Evolutionary conservation across 2,888 invertebrate genomes (phyloP).

Genomic region (Taenaris catops): DNA sequence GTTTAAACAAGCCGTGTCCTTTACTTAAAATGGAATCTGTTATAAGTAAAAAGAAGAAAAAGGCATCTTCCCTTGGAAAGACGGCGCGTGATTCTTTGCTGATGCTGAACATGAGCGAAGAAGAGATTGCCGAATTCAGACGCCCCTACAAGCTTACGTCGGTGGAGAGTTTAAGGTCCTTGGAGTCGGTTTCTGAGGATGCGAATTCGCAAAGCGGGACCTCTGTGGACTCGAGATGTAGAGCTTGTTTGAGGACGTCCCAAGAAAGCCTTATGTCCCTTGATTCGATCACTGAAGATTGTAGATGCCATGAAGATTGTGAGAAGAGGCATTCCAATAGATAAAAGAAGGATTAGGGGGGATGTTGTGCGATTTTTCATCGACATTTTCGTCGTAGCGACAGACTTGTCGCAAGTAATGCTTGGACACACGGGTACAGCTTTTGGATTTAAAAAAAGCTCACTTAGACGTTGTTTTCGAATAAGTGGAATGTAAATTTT

Average conservation of each 20-base stretch:
- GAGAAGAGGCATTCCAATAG: conserved; percentile 53
- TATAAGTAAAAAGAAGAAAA: conserved; percentile 57
- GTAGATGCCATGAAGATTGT: conserved; percentile 48
- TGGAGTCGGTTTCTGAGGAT: conserved; percentile 71
- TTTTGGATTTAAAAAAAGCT: conserved; percentile 6
- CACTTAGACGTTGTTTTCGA: neutral
- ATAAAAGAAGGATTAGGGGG: conserved; percentile 24
- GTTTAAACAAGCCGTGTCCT: conserved; percentile 58
- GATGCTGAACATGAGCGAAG: conserved; percentile 69
- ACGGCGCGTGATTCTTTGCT: conserved; percentile 67
- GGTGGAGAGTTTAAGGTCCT: conserved; percentile 58
- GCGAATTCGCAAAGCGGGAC: conserved; percentile 65
- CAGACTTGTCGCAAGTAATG: conserved; percentile 4
- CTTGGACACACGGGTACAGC: conserved; percentile 18
- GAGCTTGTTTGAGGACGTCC: conserved; percentile 56
- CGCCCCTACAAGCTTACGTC: conserved; percentile 65
- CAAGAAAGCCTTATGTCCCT: conserved; percentile 71
- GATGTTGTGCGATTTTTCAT: neutral
- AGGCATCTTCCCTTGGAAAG: conserved; percentile 64
- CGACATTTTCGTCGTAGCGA: conserved; percentile 16
- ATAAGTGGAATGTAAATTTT: conserved; percentile 7
- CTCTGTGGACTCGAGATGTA: conserved; percentile 61
- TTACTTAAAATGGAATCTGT: conserved; percentile 51
- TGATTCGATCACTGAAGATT: conserved; percentile 68
- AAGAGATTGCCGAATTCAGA: conserved; percentile 66